These are phyloP conservation scores for Diaprepes abbreviatus DNA, from an alignment of 2,888 invertebrate genomes.

Conservation along the genomic window DNA sequence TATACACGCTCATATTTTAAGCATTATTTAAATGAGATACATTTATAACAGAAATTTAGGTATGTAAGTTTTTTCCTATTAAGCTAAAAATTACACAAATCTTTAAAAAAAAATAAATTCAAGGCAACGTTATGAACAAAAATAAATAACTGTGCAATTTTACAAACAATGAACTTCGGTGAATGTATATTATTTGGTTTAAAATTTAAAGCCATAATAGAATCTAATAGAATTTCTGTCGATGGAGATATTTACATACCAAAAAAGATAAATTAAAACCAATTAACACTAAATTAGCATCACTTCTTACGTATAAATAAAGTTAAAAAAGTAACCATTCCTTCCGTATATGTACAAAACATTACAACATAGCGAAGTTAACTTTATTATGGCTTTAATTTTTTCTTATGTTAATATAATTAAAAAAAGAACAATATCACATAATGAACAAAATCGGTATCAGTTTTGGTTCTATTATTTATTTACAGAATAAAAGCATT, in stretches of 20 bases:
- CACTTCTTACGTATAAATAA: constrained; percentile 24
- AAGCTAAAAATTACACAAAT: constrained; percentile 54
- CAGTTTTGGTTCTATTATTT: too few relatives aligned
- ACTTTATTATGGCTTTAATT: constrained; percentile 57
- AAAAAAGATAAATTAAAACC: too few relatives aligned
- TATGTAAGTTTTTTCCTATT: constrained; percentile 53
- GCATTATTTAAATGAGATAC: constrained; percentile 61
- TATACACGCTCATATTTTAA: constrained; percentile 62
- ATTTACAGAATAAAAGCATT: too few relatives aligned
- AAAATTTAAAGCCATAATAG: constrained; percentile 56
- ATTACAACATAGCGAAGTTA: constrained; percentile 52
- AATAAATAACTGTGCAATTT: constrained; percentile 58
- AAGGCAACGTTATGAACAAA: constrained; percentile 45
- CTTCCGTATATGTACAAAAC: constrained; percentile 33
- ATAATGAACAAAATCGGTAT: too few relatives aligned
- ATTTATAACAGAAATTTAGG: constrained; percentile 57
- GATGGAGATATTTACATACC: constrained; percentile 31
- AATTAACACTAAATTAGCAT: constrained; percentile 26
- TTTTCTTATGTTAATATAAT: too few relatives aligned
- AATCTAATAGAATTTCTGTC: constrained; percentile 53
- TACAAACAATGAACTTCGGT: constrained; percentile 52
- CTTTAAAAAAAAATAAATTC: constrained; percentile 49
- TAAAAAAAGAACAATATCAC: too few relatives aligned
- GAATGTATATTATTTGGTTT: constrained; percentile 48
- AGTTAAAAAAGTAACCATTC: constrained; percentile 3